These are phyloP conservation scores for Mionectes olivaceus DNA, from an alignment of 2,797 vertebrate genomes.

Conservation along the genomic window DNA sequence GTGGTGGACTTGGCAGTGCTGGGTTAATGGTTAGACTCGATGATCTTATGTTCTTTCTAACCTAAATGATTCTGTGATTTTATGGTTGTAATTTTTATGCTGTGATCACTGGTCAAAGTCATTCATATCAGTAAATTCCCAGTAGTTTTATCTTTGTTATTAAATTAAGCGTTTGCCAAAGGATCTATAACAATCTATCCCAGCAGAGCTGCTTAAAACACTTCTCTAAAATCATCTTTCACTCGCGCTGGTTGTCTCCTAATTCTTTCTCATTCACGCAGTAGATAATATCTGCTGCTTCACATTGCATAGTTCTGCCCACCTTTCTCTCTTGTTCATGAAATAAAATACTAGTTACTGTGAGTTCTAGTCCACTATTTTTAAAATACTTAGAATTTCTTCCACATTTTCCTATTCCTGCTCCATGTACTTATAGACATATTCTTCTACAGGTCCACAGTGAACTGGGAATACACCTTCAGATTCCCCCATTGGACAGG, in stretches of 20 bases:
- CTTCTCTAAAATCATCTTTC: neutral
- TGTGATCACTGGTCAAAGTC: neutral
- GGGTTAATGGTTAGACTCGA: accelerated
- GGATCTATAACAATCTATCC: neutral
- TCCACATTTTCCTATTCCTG: neutral
- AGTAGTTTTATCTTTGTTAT: neutral
- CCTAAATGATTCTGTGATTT: accelerated
- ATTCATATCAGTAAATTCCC: neutral
- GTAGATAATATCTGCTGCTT: neutral
- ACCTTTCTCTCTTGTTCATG: neutral
- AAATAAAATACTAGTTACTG: neutral
- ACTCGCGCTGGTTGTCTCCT: neutral
- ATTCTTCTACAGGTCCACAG: neutral
- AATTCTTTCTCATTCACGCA: neutral
- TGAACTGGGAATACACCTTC: neutral
- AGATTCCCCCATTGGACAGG: neutral
- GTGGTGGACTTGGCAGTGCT: neutral
- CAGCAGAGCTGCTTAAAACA: neutral
- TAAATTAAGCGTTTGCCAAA: neutral
- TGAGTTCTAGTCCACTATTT: neutral
- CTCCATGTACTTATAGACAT: neutral
- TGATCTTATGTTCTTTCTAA: neutral
- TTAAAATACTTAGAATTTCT: neutral
- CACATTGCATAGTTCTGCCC: neutral
- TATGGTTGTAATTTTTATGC: neutral